Conservation (phyloP, 2,888 invertebrate species). For the Tetranychus piercei region DNA sequence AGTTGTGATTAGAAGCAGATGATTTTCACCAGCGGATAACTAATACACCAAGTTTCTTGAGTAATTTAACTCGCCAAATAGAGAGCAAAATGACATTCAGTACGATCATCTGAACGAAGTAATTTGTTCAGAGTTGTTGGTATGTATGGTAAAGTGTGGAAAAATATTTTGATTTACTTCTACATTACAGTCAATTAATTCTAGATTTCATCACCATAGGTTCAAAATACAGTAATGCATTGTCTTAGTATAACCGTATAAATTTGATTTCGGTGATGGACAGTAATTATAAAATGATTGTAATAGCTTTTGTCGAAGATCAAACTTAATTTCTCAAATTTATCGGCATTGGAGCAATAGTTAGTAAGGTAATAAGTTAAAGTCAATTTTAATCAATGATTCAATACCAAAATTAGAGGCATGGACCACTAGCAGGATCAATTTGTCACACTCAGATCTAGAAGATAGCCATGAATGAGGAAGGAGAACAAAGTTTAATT, state of each 20-base stretch:
- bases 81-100: conserved; percentile 1
- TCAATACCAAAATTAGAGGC: too few species aligned
- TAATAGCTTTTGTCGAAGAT: background rate
- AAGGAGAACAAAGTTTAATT: too few species aligned
- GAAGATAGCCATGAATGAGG: too few species aligned
- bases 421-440: too few species aligned
- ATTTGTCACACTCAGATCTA: too few species aligned
- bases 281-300: conserved; percentile 2
- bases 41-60: background rate
- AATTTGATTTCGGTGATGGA: background rate
- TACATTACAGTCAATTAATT: background rate
- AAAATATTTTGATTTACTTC: background rate
- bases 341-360: background rate
- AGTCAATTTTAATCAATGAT: too few species aligned
- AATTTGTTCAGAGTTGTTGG: background rate
- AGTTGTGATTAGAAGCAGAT: background rate
- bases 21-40: background rate
- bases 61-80: background rate
- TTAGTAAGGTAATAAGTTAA: too few species aligned
- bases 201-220: background rate
- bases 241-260: background rate
- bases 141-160: background rate
- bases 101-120: background rate
- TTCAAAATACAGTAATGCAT: background rate
- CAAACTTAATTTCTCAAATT: background rate